phyloP scores from a whole-genome alignment of 1,140 invertebrate species.

The Drosophila nigromelanica region DNA sequence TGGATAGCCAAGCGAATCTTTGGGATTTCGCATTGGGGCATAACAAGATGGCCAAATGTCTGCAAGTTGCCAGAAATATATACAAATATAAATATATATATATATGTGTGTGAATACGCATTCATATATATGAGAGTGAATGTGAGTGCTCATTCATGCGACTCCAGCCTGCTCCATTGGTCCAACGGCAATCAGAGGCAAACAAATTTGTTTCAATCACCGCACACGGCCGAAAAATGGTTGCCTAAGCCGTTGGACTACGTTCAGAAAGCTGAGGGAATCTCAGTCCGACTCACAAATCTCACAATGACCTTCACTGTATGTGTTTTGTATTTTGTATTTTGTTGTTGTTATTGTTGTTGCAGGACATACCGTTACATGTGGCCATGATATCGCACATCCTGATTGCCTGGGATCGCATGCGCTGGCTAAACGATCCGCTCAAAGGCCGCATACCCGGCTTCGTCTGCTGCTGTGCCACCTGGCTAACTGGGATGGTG shows the following conservation, averaged over 20 bases:
- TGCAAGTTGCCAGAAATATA: background rate
- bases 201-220: conserved; percentile 65
- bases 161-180: conserved; percentile 1
- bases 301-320: background rate
- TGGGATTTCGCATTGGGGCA: conserved; percentile 33
- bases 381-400: conserved; percentile 89
- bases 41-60: conserved; percentile 21
- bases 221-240: conserved; percentile 55
- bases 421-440: conserved; percentile 87
- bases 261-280: conserved; percentile 37
- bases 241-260: conserved; percentile 42
- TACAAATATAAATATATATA: background rate
- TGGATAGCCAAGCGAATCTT: conserved; percentile 33
- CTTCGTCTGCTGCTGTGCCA: conserved; percentile 87
- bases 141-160: conserved; percentile 12
- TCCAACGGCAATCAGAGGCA: conserved; percentile 39
- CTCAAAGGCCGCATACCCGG: conserved; percentile 87
- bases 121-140: background rate
- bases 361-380: conserved; percentile 88
- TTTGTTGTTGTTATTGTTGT: conserved; percentile 40
- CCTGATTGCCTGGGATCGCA: conserved; percentile 88
- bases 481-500: conserved; percentile 89
- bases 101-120: background rate
- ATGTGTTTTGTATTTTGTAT: no score
- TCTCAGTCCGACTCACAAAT: background rate